Evolutionary conservation across 2,113 vertebrate species (phyloP).

Genomic region (Saccopteryx leptura): DNA sequence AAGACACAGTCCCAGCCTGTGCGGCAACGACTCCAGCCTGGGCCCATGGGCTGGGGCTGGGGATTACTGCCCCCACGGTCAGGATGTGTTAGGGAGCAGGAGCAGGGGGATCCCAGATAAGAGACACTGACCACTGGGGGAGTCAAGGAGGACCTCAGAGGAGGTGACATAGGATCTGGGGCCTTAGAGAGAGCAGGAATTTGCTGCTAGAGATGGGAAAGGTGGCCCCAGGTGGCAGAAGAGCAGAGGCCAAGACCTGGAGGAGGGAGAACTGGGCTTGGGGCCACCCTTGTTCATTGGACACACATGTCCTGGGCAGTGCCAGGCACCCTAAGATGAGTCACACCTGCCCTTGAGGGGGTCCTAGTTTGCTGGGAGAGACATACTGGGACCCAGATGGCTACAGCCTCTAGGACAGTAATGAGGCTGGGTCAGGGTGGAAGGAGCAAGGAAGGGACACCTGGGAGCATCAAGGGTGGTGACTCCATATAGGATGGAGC

Average conservation of each 20-base stretch:
- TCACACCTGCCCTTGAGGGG: background rate
- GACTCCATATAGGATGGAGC: background rate
- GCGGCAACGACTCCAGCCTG: background rate
- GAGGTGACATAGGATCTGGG: background rate
- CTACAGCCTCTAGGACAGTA: background rate
- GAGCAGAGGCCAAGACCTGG: background rate
- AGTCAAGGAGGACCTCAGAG: constrained; percentile 14
- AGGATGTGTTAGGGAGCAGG: background rate
- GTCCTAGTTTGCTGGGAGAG: background rate
- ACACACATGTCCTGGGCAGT: background rate
- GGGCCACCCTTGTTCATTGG: background rate
- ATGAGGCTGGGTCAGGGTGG: background rate
- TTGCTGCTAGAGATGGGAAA: background rate
- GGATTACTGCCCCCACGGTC: background rate
- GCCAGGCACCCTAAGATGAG: background rate
- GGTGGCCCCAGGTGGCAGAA: background rate
- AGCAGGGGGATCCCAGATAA: background rate
- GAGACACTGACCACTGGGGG: background rate
- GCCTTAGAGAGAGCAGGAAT: background rate
- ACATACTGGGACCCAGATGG: background rate
- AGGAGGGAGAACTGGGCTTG: background rate
- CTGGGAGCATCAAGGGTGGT: background rate
- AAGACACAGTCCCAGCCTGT: background rate
- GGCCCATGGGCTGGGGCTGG: background rate
- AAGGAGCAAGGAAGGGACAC: background rate